Conservation (phyloP, 2,113 vertebrate genomes). For the Arenaria interpres region DNA sequence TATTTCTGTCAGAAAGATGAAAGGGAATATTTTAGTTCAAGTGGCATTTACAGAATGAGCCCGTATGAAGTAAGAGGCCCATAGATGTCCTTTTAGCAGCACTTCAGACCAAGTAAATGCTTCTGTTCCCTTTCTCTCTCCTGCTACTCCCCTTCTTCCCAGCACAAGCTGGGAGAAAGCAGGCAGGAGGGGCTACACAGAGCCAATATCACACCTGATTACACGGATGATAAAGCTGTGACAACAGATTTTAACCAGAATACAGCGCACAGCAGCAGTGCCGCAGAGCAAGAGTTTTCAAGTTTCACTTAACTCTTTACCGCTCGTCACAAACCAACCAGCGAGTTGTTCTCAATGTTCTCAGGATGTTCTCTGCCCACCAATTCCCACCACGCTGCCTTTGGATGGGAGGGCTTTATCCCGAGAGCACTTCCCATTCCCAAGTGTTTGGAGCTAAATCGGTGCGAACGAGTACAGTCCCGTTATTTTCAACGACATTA, state of each 20-base stretch:
- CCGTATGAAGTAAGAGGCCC: constrained; percentile 41
- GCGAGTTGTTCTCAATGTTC: background rate
- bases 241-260: constrained; percentile 41
- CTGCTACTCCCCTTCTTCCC: constrained; percentile 15
- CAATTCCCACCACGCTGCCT: background rate
- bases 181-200: background rate
- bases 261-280: background rate
- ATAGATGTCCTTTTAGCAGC: constrained; percentile 50
- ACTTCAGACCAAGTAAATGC: constrained; percentile 69
- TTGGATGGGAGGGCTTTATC: background rate
- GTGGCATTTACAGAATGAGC: constrained; percentile 75
- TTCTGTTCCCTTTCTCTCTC: constrained; percentile 25
- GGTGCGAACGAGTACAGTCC: background rate
- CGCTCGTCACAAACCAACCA: background rate
- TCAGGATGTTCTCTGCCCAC: too few relatives aligned
- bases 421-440: background rate
- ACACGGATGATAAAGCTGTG: constrained; percentile 38
- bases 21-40: constrained; percentile 79
- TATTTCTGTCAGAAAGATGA: constrained; percentile 80
- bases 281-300: background rate
- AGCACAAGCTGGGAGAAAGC: constrained; percentile 24
- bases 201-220: constrained; percentile 60
- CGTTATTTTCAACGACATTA: background rate
- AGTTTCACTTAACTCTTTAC: constrained; percentile 22
- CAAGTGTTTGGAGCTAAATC: background rate